phyloP scores from a whole-genome alignment of 2,888 invertebrate species.

The Cheilosia variabilis region DNA sequence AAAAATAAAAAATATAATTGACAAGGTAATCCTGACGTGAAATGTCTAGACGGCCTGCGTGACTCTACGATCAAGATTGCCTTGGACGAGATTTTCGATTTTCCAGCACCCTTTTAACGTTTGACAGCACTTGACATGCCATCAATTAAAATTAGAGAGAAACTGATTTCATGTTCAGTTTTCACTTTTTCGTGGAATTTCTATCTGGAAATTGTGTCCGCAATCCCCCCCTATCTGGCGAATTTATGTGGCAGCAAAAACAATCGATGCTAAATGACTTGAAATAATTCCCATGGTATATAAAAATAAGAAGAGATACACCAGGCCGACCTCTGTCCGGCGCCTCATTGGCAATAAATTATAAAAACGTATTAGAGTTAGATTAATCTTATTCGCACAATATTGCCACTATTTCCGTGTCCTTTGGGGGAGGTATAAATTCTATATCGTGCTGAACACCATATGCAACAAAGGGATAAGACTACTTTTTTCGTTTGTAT shows the following conservation, averaged over 20 bases:
- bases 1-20: too few relatives aligned
- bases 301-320: background rate
- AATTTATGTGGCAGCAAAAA: conserved; percentile 61
- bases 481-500: conserved; percentile 29
- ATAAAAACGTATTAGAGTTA: conserved; percentile 65
- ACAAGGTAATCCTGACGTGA: background rate
- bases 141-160: conserved; percentile 3
- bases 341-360: conserved; percentile 63
- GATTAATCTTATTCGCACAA: conserved; percentile 72
- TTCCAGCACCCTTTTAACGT: background rate
- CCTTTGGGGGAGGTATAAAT: conserved; percentile 3
- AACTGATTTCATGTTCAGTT: background rate
- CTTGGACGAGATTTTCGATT: conserved; percentile 13
- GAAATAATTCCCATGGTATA: conserved; percentile 49
- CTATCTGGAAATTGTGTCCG: too few relatives aligned
- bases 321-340: conserved; percentile 26
- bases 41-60: conserved; percentile 43
- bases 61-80: conserved; percentile 11
- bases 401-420: conserved; percentile 53
- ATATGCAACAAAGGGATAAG: conserved; percentile 68
- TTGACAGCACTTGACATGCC: conserved; percentile 24
- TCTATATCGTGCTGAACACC: conserved; percentile 13
- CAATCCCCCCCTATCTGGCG: conserved; percentile 2
- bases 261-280: conserved; percentile 55
- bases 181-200: background rate